Evolutionary conservation across 2,888 invertebrate genomes (phyloP), one percentile per base, ranked within the genome.

Genomic region (Xestia rhomboidea): DNA sequence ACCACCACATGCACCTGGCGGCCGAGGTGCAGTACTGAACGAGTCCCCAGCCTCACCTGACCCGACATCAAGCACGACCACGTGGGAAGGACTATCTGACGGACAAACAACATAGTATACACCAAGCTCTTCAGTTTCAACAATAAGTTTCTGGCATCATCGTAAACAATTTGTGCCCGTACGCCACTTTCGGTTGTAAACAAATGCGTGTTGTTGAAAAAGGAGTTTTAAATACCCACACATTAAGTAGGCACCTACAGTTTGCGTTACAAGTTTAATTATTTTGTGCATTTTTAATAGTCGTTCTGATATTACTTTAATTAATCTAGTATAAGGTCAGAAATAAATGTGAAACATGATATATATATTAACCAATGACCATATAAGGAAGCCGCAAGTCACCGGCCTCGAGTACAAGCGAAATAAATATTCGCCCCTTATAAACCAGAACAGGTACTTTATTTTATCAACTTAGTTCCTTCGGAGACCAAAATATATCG

Each of bases 1-100:
- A 49, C 69, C 88, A 18, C 41, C 27, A 66, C 80, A 27, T 18
- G 38, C 64, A 63, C 71, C 73, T 64, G 6, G 64, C 66, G 30
- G 49, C 68, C 5, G 44, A 60, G 21, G 63, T 57, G 10, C 63
- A 44, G 15, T 46, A 70, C 34, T 86, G 69, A 49, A 51, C 41
- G 24, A 67, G n/a, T 38, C 34, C 0, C 34, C 34, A 34, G 34
- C 34, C 34, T 34, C 44, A 49, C 51, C 49, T 18, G 6, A 54
- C 27, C 21, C 57, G 7, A 21, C 41, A 46, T 46, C 30, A 24
- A n/a, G 18, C 21, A 13, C 30, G n/a, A 72, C 69, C 11, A 49
- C 10, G 10, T 41, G 10, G 41, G 10, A 41, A 41, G 10, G 6
- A 34, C 34, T 34, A 34, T 34, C 34, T 34, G 34, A 34, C 34